A percentile compares a stretch with the other conserved stretches of the same genome.
These are phyloP conservation scores for Himalopsyche tibetana DNA, from an alignment of 2,888 invertebrate genomes.

Conservation along the genomic window DNA sequence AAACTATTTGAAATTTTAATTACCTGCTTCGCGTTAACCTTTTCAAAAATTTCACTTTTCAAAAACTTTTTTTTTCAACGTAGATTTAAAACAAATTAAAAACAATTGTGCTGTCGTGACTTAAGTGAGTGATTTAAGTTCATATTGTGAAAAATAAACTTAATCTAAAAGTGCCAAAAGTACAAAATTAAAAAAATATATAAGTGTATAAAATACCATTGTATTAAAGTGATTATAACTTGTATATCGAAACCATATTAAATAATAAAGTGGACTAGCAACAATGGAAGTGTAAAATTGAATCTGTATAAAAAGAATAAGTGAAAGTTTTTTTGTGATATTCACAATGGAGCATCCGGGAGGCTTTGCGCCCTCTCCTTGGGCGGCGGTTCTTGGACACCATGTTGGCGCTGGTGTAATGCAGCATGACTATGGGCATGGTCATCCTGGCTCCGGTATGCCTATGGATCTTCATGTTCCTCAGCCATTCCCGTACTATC, in stretches of 20 bases:
- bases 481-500: constrained; percentile 93
- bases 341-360: constrained; percentile 85
- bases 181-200: neutral
- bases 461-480: constrained; percentile 96
- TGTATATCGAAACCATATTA: neutral
- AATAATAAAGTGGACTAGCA: neutral
- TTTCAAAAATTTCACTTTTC: no score
- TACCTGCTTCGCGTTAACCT: no score
- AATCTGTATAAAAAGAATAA: neutral
- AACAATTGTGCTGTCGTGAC: no score
- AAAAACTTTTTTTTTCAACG: no score
- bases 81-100: no score
- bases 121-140: neutral
- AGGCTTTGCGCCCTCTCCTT: constrained; percentile 85
- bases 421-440: constrained; percentile 80
- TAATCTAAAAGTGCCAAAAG: neutral
- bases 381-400: constrained; percentile 86
- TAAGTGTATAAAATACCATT: neutral
- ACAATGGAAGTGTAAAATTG: constrained; percentile 17
- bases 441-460: constrained; percentile 81
- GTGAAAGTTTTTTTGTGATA: constrained; percentile 6
- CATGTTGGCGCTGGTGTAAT: constrained; percentile 79
- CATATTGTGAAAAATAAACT: neutral
- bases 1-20: no score
- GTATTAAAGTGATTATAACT: no score